Evolutionary conservation across 1,140 invertebrate species (phyloP).

Genomic region (Rhyacophila brunnea): DNA sequence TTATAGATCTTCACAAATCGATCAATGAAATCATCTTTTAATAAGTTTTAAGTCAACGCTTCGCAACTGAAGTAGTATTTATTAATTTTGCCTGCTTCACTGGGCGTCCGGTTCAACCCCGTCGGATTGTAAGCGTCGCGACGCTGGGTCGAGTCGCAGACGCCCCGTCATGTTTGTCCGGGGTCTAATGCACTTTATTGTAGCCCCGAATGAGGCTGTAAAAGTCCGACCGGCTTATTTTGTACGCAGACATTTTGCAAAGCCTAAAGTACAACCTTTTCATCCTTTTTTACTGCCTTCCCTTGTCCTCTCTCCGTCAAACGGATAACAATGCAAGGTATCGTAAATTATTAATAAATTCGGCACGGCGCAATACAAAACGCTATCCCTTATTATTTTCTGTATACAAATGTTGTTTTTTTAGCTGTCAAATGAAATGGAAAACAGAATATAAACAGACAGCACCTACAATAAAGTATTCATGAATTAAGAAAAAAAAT

Average conservation of each 20-base stretch:
- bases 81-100: not conserved
- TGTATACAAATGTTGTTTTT: not conserved
- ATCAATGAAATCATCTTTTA: too few relatives aligned
- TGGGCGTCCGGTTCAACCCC: not conserved
- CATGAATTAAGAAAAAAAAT: too few relatives aligned
- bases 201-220: conserved; percentile 27
- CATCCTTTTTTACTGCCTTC: not conserved
- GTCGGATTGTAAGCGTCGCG: conserved; percentile 7
- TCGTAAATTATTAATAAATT: not conserved
- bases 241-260: not conserved
- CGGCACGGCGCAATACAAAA: not conserved
- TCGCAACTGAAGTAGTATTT: not conserved
- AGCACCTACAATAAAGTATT: too few relatives aligned
- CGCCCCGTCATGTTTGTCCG: conserved; percentile 17
- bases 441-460: too few relatives aligned
- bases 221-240: conserved; percentile 15
- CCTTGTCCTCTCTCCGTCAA: not conserved
- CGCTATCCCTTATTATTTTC: not conserved
- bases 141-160: not conserved
- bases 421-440: too few relatives aligned
- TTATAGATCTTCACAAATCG: too few relatives aligned
- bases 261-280: not conserved
- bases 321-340: not conserved
- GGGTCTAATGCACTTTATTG: conserved; percentile 32
- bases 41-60: too few relatives aligned